Evolutionary conservation across 2,113 vertebrate species (phyloP).

Genomic region (Antidorcas marsupialis): DNA sequence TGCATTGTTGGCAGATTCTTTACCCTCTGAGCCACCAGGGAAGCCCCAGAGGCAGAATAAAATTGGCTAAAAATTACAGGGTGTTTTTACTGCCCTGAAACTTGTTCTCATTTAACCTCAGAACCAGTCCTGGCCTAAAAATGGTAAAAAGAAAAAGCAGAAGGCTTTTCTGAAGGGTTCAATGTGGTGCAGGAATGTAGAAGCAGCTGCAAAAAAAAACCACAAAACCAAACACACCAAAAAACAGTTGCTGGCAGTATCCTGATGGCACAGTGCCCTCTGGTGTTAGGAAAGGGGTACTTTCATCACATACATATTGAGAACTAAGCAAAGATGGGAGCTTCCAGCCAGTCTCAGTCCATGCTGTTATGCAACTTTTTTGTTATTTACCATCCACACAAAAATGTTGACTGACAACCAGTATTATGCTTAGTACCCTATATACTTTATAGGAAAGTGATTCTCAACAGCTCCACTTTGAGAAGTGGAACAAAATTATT

Average conservation of each 20-base stretch:
- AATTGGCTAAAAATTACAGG: neutral
- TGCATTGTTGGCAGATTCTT: neutral
- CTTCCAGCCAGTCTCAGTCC: neutral
- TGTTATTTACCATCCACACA: neutral
- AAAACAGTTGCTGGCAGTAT: neutral
- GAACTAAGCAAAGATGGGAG: neutral
- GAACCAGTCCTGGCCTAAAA: neutral
- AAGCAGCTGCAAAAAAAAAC: neutral
- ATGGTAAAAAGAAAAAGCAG: neutral
- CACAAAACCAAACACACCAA: neutral
- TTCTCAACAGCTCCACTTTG: neutral
- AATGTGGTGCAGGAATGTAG: neutral
- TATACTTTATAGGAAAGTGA: neutral
- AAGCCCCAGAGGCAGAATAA: neutral
- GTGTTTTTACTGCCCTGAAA: neutral
- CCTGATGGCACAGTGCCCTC: neutral
- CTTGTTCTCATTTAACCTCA: neutral
- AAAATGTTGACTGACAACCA: neutral
- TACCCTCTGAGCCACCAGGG: neutral
- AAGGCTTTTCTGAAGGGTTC: neutral
- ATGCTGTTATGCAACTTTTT: neutral
- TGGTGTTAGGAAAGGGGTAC: neutral
- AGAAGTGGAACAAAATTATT: neutral
- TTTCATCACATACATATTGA: neutral
- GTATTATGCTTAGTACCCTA: neutral